Percentiles rank a stretch among this genome's conserved stretches.
Conservation (phyloP, 1,140 invertebrate species). For the Dreissena polymorpha region DNA sequence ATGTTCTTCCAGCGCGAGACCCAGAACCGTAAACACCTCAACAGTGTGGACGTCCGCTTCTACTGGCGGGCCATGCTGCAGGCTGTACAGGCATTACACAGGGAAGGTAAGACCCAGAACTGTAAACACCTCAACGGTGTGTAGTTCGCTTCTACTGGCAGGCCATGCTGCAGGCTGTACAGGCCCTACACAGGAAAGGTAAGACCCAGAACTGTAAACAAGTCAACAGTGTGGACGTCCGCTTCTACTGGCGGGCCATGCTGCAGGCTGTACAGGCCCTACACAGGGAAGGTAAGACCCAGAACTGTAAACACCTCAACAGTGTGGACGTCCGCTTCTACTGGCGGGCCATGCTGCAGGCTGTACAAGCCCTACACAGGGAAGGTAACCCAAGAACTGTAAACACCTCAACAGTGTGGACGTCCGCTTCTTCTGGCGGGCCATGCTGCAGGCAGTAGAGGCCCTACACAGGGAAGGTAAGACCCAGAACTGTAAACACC, state of each 20-base stretch:
- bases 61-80: constrained; percentile 97
- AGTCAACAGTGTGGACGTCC: constrained; percentile 85
- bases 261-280: constrained; percentile 92
- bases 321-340: constrained; percentile 89
- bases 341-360: constrained; percentile 96
- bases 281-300: too few relatives aligned
- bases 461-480: too few relatives aligned
- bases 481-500: constrained; percentile 79
- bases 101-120: constrained; percentile 84
- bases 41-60: constrained; percentile 86
- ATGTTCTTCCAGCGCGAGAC: constrained; percentile 84
- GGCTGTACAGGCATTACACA: constrained; percentile 94
- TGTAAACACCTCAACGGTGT: constrained; percentile 83
- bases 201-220: constrained; percentile 79
- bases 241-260: constrained; percentile 97
- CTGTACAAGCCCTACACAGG: too few relatives aligned
- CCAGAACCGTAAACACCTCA: constrained; percentile 81
- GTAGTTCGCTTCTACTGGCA: constrained; percentile 94
- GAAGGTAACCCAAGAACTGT: constrained; percentile 77
- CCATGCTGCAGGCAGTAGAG: constrained; percentile 95
- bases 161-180: constrained; percentile 95
- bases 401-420: constrained; percentile 83
- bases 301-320: constrained; percentile 82
- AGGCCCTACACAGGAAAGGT: too few relatives aligned
- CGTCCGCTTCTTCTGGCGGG: constrained; percentile 94